phyloP scores from a whole-genome alignment of 2,113 vertebrate species.

The Dendropsophus ebraccatus region DNA sequence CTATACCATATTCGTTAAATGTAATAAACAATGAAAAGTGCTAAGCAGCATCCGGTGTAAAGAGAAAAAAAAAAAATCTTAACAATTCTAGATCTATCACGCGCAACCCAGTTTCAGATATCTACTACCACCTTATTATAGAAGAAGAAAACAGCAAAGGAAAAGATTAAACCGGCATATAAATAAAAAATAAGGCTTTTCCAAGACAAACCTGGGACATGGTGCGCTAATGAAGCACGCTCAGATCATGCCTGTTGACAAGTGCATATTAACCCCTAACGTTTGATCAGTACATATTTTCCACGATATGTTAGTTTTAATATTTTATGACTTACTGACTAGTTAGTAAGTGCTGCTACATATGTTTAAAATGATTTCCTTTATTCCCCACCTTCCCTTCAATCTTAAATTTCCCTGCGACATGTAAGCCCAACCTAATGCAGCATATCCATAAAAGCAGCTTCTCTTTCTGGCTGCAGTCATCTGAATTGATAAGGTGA shows the following conservation, averaged over 20 bases:
- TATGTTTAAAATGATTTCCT: background rate
- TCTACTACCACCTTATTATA: background rate
- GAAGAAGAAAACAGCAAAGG: background rate
- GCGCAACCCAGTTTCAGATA: background rate
- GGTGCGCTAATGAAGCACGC: background rate
- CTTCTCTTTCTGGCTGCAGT: background rate
- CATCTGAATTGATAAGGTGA: conserved; percentile 14
- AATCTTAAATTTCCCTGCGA: background rate
- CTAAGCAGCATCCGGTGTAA: background rate
- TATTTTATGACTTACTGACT: background rate
- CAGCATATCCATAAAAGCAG: no score
- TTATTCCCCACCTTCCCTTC: background rate
- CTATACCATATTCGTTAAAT: no score
- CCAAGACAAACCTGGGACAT: background rate
- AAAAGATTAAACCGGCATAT: background rate
- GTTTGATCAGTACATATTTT: background rate
- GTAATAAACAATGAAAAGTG: no score
- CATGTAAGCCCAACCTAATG: background rate
- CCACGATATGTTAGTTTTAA: background rate
- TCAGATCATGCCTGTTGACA: background rate
- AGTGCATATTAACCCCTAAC: conserved; percentile 1
- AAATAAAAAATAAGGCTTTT: conserved; percentile 8
- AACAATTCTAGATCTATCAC: background rate
- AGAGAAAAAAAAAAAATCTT: background rate
- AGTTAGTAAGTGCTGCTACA: background rate